phyloP scores from a whole-genome alignment of 2,113 vertebrate genomes.

The Crotophaga sulcirostris region DNA sequence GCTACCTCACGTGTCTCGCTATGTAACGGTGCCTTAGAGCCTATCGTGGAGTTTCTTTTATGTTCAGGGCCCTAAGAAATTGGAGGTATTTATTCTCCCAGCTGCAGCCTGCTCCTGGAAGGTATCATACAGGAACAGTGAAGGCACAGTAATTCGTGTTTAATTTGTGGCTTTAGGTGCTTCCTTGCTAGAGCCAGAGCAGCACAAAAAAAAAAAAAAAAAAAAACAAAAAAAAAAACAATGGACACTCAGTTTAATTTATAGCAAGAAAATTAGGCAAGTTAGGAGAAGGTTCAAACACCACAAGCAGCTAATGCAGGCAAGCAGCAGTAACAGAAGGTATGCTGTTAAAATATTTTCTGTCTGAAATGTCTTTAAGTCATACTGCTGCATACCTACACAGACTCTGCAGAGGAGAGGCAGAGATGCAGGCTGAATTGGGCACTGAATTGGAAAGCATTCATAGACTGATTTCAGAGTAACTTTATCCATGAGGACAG shows the following conservation, averaged over 20 bases:
- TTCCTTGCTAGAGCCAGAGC: neutral
- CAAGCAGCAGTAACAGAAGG: neutral
- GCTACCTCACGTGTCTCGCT: neutral
- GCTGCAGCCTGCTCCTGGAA: constrained; percentile 1
- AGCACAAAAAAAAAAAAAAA: too few relatives aligned
- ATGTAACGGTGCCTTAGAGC: neutral
- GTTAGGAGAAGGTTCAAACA: neutral
- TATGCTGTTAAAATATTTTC: neutral
- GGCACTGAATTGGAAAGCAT: constrained; percentile 31
- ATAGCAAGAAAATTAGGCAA: neutral
- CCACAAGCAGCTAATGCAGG: neutral
- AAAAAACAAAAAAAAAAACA: too few relatives aligned
- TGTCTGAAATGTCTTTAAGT: constrained; percentile 31
- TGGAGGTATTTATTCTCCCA: neutral
- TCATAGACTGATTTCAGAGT: constrained; percentile 57
- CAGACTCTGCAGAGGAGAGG: neutral
- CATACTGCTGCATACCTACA: neutral
- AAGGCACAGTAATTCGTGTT: neutral
- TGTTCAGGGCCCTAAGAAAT: neutral
- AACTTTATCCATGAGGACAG: constrained; percentile 52
- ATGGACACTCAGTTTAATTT: neutral
- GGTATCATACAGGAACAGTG: neutral
- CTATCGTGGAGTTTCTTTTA: neutral
- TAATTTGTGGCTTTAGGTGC: neutral
- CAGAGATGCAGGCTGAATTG: constrained; percentile 12